Conservation (phyloP, 2,888 invertebrate genomes). For the Dascillus cervinus region DNA sequence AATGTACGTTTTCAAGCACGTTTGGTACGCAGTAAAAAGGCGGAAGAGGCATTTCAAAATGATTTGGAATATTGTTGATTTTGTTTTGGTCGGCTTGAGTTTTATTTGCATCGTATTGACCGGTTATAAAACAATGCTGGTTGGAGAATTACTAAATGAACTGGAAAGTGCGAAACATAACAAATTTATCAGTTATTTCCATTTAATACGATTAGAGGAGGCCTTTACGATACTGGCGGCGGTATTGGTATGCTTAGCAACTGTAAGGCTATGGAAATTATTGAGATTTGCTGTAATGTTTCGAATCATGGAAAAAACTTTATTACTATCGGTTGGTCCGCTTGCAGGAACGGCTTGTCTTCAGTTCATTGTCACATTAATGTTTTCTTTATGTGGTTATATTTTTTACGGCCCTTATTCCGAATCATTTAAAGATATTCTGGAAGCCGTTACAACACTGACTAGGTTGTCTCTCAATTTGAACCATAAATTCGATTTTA, state of each 20-base stretch:
- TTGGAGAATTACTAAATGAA: constrained; percentile 12
- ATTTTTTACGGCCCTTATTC: constrained; percentile 16
- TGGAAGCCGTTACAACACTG: constrained; percentile 13
- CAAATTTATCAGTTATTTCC: constrained; percentile 18
- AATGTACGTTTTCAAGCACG: constrained; percentile 10
- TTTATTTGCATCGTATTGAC: constrained; percentile 14
- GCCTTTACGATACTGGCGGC: constrained; percentile 14
- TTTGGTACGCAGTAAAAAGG: constrained; percentile 1
- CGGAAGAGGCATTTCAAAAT: constrained; percentile 6
- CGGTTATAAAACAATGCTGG: constrained; percentile 7
- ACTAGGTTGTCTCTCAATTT: constrained; percentile 18
- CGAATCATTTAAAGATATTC: constrained; percentile 11
- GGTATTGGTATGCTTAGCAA: constrained; percentile 16
- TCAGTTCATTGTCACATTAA: constrained; percentile 11
- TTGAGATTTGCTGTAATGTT: constrained; percentile 19
- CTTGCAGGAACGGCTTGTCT: constrained; percentile 12
- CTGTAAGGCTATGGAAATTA: constrained; percentile 19
- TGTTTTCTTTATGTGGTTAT: constrained; percentile 12
- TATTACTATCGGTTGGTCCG: constrained; percentile 7
- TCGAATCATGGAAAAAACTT: constrained; percentile 18
- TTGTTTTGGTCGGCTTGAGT: constrained; percentile 11
- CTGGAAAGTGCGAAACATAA: constrained; percentile 18
- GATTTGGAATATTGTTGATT: constrained; percentile 17
- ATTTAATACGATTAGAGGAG: constrained; percentile 12
- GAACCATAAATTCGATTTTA: constrained; percentile 14